phyloP scores from a whole-genome alignment of 2,797 vertebrate genomes.

The Adelosebastes latens region DNA sequence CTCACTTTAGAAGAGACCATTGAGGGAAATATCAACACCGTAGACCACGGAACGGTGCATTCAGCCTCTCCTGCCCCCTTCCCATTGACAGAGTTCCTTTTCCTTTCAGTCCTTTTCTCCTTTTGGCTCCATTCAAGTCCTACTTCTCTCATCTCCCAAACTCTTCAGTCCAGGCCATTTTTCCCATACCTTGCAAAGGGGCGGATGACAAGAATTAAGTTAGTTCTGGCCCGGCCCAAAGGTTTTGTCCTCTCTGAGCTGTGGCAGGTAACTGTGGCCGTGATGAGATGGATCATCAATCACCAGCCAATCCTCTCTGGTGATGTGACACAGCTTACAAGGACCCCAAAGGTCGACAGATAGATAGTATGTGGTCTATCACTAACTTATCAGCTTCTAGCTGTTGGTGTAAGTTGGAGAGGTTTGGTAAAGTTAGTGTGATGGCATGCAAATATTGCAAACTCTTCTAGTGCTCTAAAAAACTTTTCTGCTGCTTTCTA shows the following conservation, averaged over 20 bases:
- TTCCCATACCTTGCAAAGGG: slow-evolving; percentile 91
- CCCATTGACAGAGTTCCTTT: slow-evolving; percentile 86
- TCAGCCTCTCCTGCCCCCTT: slow-evolving; percentile 81
- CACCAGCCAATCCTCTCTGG: slow-evolving; percentile 70
- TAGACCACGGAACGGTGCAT: slow-evolving; percentile 83
- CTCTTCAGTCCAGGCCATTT: slow-evolving; percentile 82
- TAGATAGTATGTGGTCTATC: not conserved
- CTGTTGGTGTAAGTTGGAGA: not conserved
- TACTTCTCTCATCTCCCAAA: slow-evolving; percentile 84
- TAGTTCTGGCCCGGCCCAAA: slow-evolving; percentile 87
- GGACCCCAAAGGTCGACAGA: slow-evolving; percentile 15
- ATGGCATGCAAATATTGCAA: not conserved
- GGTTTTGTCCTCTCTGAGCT: slow-evolving; percentile 82
- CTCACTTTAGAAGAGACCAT: slow-evolving; percentile 87
- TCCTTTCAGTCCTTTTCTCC: slow-evolving; percentile 82
- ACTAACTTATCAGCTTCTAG: not conserved
- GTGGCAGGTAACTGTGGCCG: slow-evolving; percentile 82
- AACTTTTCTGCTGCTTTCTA: not conserved
- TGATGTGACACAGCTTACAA: slow-evolving; percentile 54
- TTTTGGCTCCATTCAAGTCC: slow-evolving; percentile 81
- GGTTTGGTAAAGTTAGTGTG: not conserved
- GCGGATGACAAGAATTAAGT: slow-evolving; percentile 89
- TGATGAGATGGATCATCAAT: slow-evolving; percentile 84
- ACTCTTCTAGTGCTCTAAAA: not conserved
- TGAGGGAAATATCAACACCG: slow-evolving; percentile 86